Percentiles rank a stretch among this genome's conserved stretches.
Conservation (phyloP, 2,113 vertebrate species). For the Electrona antarctica region DNA sequence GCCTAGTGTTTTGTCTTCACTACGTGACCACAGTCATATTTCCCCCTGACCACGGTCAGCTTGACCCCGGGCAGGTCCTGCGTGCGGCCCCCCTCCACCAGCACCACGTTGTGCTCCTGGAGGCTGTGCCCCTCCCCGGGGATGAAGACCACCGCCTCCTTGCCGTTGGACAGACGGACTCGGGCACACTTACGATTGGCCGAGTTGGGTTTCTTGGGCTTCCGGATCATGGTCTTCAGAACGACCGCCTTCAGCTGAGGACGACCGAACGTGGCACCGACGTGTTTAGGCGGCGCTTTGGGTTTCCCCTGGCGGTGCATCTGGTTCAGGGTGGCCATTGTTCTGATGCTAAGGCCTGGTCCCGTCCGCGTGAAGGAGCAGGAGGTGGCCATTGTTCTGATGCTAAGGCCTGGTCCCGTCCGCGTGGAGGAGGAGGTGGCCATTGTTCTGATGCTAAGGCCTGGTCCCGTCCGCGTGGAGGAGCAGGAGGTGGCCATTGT, state of each 20-base stretch:
- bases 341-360: too few species aligned
- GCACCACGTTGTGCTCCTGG: conserved; percentile 92
- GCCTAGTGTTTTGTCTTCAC: conserved; percentile 81
- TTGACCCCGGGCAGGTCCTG: conserved; percentile 93
- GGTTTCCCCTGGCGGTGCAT: conserved; percentile 86
- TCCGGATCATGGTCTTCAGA: conserved; percentile 88
- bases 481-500: conserved; percentile 17
- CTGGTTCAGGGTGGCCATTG: conserved; percentile 96
- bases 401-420: too few species aligned
- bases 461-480: too few species aligned
- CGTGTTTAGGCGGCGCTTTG: fast-evolving
- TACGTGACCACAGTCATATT: conserved; percentile 84
- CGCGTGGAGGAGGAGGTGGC: background rate
- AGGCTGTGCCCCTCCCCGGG: conserved; percentile 93
- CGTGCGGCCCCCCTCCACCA: conserved; percentile 87
- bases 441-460: too few species aligned
- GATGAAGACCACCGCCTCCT: conserved; percentile 86
- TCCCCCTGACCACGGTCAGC: conserved; percentile 83
- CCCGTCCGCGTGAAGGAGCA: background rate
- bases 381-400: conserved; percentile 5
- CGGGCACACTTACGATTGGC: conserved; percentile 93
- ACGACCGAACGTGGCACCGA: conserved; percentile 76
- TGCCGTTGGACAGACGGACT: conserved; percentile 86
- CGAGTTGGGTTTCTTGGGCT: conserved; percentile 96
- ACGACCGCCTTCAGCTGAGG: conserved; percentile 91